Percentiles rank a stretch among this genome's conserved stretches.
These are phyloP conservation scores for Lithophane socia DNA, from an alignment of 2,888 invertebrate genomes.

Conservation along the genomic window DNA sequence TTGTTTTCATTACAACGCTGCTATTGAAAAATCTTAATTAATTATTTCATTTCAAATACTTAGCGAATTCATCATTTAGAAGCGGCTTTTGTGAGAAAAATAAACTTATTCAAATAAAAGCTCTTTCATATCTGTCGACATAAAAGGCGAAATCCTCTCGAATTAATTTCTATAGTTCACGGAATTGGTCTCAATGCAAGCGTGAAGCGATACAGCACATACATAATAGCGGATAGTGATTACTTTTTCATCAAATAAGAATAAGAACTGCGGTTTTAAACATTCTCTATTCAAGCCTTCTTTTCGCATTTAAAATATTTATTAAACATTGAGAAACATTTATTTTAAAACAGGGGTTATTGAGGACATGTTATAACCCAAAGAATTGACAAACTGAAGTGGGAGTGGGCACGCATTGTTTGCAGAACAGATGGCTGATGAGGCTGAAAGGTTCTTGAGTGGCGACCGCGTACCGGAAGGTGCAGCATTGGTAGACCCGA, in stretches of 20 bases:
- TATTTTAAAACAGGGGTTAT: too few relatives aligned
- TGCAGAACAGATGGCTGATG: too few relatives aligned
- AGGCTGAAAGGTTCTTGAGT: too few relatives aligned
- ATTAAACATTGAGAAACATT: too few relatives aligned
- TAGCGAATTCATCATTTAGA: slow-evolving; percentile 49
- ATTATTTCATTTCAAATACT: slow-evolving; percentile 57
- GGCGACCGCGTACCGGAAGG: too few relatives aligned
- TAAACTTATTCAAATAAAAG: slow-evolving; percentile 61
- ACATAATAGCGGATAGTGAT: neutral
- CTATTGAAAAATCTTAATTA: slow-evolving; percentile 47
- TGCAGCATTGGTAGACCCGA: too few relatives aligned
- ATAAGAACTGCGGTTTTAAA: neutral
- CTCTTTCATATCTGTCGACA: slow-evolving; percentile 54
- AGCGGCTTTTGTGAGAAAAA: slow-evolving; percentile 60
- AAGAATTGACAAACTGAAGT: too few relatives aligned
- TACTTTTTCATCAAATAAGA: neutral
- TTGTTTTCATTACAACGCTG: slow-evolving; percentile 25
- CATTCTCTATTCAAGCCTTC: neutral
- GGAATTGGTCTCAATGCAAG: slow-evolving; percentile 18
- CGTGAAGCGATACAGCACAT: slow-evolving; percentile 10
- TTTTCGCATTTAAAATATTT: neutral
- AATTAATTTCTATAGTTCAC: slow-evolving; percentile 54
- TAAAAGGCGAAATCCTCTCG: slow-evolving; percentile 56
- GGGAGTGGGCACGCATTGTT: too few relatives aligned
- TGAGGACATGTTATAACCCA: too few relatives aligned